Percentiles rank a stretch among this genome's conserved stretches.
phyloP scores from a whole-genome alignment of 2,797 vertebrate genomes.

The Anas georgica region DNA sequence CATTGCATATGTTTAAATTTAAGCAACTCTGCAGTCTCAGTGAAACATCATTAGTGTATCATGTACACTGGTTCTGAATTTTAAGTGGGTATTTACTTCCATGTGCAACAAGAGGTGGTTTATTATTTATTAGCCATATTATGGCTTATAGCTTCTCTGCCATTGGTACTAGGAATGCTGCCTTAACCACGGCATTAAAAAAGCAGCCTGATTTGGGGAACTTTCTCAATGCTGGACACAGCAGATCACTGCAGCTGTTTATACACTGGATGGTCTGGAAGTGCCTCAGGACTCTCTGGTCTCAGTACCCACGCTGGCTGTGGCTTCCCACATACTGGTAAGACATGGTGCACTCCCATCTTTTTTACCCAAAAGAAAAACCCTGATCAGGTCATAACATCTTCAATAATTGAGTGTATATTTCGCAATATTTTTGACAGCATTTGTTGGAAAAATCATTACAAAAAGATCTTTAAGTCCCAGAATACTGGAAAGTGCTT shows the following conservation, averaged over 20 bases:
- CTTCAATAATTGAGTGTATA: neutral
- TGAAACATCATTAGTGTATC: neutral
- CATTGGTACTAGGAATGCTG: neutral
- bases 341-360: rapidly evolving
- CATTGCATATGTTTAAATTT: neutral
- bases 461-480: neutral
- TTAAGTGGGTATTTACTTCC: neutral
- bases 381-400: neutral
- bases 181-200: neutral
- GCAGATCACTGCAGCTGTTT: neutral
- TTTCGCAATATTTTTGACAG: neutral
- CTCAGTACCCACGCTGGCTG: neutral
- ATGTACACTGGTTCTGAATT: neutral
- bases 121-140: neutral
- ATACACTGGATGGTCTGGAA: neutral
- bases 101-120: neutral
- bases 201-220: neutral
- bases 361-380: neutral
- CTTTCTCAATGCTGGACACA: neutral
- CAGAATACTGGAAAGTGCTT: neutral
- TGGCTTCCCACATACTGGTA: neutral
- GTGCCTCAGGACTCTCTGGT: neutral
- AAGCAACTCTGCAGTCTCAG: neutral
- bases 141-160: neutral
- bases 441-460: neutral